These are phyloP conservation scores for Campylorhamphus procurvoides DNA, from an alignment of 2,113 vertebrate genomes.

Conservation along the genomic window DNA sequence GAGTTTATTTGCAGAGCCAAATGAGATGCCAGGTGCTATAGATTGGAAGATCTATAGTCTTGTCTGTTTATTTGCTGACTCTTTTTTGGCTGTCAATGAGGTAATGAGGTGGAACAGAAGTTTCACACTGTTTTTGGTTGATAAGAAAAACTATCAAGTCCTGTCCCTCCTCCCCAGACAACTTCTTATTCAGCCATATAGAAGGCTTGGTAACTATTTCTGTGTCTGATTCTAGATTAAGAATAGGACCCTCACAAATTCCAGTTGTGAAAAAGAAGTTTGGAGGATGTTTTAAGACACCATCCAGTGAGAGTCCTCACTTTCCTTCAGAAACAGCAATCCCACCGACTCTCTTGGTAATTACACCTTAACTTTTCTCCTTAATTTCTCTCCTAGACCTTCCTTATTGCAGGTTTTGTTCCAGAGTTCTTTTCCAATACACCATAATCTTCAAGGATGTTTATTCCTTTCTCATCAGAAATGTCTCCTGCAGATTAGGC, in stretches of 20 bases:
- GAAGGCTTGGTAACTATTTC: not conserved
- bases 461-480: not conserved
- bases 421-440: not conserved
- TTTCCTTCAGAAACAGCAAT: not conserved
- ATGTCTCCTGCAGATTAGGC: not conserved
- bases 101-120: not conserved
- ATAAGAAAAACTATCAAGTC: not conserved
- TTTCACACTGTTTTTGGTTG: not conserved
- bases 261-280: not conserved
- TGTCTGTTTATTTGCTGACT: not conserved
- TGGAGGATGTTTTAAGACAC: not conserved
- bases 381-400: not conserved
- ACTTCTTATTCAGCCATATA: not conserved
- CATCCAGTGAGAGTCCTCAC: not conserved
- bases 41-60: not conserved
- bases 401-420: not conserved
- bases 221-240: not conserved
- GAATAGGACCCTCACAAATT: not conserved
- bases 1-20: not conserved
- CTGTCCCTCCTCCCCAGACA: rapidly evolving
- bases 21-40: not conserved
- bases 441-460: not conserved
- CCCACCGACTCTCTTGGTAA: not conserved
- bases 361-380: not conserved
- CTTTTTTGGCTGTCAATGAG: not conserved